Evolutionary conservation across 2,888 invertebrate species (phyloP).

Genomic region (Zygogramma bicolorata): DNA sequence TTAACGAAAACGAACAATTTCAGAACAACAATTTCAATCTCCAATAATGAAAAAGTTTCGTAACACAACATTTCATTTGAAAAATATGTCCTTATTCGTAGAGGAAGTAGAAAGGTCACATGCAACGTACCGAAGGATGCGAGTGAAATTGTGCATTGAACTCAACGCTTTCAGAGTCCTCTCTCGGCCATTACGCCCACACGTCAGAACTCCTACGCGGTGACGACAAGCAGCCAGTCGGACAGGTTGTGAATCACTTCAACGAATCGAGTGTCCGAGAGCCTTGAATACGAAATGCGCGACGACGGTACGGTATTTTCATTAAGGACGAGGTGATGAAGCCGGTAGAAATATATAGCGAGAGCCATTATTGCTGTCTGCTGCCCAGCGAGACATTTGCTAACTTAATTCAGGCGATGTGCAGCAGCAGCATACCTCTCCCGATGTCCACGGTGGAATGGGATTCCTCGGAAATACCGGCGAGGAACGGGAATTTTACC

Average conservation of each 20-base stretch:
- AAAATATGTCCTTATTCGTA: too few species aligned
- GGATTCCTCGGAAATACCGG: conserved; percentile 1
- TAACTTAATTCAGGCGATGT: conserved; percentile 4
- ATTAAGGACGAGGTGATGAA: conserved; percentile 65
- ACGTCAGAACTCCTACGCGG: conserved; percentile 16
- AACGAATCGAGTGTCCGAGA: conserved; percentile 43
- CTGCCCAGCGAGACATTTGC: conserved; percentile 3
- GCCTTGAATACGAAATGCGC: conserved; percentile 55
- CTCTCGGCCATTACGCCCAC: background rate
- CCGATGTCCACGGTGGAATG: conserved; percentile 38
- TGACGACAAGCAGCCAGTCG: conserved; percentile 21
- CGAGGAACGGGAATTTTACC: background rate
- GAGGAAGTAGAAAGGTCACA: too few species aligned
- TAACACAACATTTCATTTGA: too few species aligned
- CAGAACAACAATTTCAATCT: too few species aligned
- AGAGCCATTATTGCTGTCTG: conserved; percentile 19
- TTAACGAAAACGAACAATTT: too few species aligned
- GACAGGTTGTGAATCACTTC: conserved; percentile 26
- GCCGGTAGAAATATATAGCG: conserved; percentile 55
- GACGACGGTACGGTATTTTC: conserved; percentile 61
- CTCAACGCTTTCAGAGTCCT: background rate
- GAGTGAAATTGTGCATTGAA: background rate
- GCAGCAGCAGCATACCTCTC: conserved; percentile 44
- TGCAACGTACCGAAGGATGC: too few species aligned
- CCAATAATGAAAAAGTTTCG: too few species aligned